Base-by-base conservation (phyloP, 2,888 invertebrate genomes). In the Catonia carolina region DNA sequence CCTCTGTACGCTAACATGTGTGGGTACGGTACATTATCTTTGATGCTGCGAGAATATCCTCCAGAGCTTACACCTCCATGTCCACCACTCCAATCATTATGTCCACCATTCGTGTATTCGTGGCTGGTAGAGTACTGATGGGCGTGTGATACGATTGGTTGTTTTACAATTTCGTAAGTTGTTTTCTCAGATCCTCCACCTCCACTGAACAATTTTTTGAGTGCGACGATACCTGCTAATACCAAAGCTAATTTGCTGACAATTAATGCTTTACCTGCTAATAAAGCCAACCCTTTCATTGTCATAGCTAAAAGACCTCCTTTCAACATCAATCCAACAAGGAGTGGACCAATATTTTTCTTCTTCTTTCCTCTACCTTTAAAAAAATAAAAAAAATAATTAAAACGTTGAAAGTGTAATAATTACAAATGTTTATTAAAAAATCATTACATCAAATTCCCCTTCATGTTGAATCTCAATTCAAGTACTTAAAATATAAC, bases 131-230 rank as follows among this genome's bases (percentile, higher is more conserved):
- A 62, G 63, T 88, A 88, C 4, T 85, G 82, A 68, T 89, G 86
- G 65, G 82, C 82, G 69, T 86, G 85, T 50, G 84, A 84, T 54
- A 88, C 82, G 68, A 86, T 84, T n/a, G 89, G 90, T 72, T 89
- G 85, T 70, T 89, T 89, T 53, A 90, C 84, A 64, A 90, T 88
- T 73, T 90, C 89, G 64, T 89, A 85, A 4, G 89, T 89, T 0
- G 88, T 89, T 71, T 87, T 87, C 67, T 88, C 71, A 1, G 72
- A 72, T 57, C 74, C 74, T 23, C 72, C 70, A 15, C 78, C 75
- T 65, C 73, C 70, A 8, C 75, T 75, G 37, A 77, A 75, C 60
- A 80, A 71, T 63, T 82, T 83, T 73, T 84, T 85, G 67, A 84
- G 70, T 55, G 82, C 80, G 65, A 82, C 78, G 49, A 70, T 60